phyloP scores from a whole-genome alignment of 64 coral and sea anemone genomes.

The Hydrozoanthus tunicans region DNA sequence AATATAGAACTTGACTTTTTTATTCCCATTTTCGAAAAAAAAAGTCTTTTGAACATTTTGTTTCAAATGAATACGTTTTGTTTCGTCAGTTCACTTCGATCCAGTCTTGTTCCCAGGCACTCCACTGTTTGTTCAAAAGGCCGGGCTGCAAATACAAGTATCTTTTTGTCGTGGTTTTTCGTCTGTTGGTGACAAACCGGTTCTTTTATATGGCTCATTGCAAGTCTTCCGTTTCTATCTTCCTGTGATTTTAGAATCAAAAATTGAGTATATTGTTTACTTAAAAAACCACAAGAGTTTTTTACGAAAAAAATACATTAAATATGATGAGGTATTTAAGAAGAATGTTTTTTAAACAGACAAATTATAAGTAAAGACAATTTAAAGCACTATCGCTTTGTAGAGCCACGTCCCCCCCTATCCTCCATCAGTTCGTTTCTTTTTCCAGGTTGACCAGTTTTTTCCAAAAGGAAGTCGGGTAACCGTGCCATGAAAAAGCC shows the following conservation, averaged over 20 bases:
- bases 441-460: no score
- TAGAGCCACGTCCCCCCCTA: no score
- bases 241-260: neutral
- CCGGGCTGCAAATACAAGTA: neutral
- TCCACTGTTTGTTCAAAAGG: neutral
- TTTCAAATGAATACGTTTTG: neutral
- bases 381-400: no score
- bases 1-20: neutral
- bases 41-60: neutral
- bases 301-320: no score
- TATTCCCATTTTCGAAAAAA: neutral
- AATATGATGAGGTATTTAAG: no score
- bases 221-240: neutral
- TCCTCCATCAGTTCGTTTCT: no score
- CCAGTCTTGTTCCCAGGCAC: neutral
- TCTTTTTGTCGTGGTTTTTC: neutral
- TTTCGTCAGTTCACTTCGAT: neutral
- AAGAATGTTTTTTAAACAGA: no score
- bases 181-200: neutral
- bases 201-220: constrained; percentile 19
- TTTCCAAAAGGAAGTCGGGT: no score
- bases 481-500: no score
- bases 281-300: neutral
- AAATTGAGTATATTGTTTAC: neutral
- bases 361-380: no score